Evolutionary conservation across 2,888 invertebrate species (phyloP).

Genomic region (Cephus nigrinus): DNA sequence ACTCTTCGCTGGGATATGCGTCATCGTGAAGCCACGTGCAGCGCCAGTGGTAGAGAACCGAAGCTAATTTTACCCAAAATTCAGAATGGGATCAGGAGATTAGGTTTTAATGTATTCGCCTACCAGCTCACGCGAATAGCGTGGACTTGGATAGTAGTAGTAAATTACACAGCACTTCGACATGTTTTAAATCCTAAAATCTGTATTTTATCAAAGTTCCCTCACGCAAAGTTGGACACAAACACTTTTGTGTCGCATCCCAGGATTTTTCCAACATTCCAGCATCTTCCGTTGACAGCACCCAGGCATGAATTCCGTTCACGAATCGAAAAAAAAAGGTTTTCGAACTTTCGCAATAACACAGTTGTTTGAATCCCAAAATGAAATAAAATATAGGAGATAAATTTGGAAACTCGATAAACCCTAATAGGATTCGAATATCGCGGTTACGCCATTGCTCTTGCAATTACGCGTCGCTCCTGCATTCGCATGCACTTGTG

Average conservation of each 20-base stretch:
- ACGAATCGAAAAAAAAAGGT: too few relatives aligned
- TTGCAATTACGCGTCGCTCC: background rate
- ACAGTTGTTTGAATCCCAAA: too few relatives aligned
- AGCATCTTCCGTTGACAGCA: too few relatives aligned
- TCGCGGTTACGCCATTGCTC: slow-evolving; percentile 1
- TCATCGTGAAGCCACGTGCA: background rate
- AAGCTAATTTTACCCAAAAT: background rate
- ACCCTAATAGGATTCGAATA: background rate
- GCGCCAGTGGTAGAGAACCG: background rate
- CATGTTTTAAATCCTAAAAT: background rate
- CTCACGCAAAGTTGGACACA: too few relatives aligned
- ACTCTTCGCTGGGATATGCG: background rate
- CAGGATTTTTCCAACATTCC: too few relatives aligned
- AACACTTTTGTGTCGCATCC: too few relatives aligned
- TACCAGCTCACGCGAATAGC: background rate
- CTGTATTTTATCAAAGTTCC: background rate
- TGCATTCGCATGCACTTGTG: background rate
- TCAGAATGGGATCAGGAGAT: background rate
- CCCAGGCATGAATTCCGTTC: too few relatives aligned
- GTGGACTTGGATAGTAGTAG: background rate
- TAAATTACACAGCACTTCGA: background rate
- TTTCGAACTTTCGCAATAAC: too few relatives aligned
- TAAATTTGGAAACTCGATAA: too few relatives aligned
- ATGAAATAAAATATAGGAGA: too few relatives aligned
- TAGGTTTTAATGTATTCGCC: background rate